A percentile compares a stretch with the other conserved stretches of the same genome.
phyloP scores from a whole-genome alignment of 1,140 invertebrate species.

The Paracyclopina nana region DNA sequence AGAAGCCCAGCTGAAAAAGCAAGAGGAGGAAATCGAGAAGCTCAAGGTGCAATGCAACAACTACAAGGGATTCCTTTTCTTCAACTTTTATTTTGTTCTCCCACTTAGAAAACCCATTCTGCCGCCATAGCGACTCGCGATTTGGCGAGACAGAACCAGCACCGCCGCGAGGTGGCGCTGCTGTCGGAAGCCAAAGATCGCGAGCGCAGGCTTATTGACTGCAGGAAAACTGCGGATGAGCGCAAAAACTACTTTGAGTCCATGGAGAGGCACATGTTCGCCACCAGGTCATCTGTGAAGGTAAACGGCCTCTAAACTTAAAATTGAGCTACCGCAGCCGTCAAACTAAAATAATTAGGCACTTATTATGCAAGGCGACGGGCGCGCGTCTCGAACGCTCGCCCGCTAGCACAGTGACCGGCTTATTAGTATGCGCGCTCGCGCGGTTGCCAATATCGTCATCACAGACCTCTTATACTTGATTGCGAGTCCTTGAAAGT shows the following conservation, averaged over 20 bases:
- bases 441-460: too few species aligned
- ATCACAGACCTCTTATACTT: too few species aligned
- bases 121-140: conserved; percentile 9
- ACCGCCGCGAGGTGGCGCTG: not conserved
- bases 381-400: too few species aligned
- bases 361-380: too few species aligned
- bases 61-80: not conserved
- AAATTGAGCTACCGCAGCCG: too few species aligned
- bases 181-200: conserved; percentile 9
- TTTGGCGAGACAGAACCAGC: conserved; percentile 12
- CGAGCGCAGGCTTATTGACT: conserved; percentile 4
- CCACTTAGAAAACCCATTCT: conserved; percentile 3
- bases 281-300: conserved; percentile 3
- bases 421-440: too few species aligned
- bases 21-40: conserved; percentile 16
- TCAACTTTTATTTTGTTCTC: not conserved
- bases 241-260: conserved; percentile 17
- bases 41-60: conserved; percentile 1
- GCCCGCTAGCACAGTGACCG: too few species aligned
- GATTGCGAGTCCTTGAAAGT: too few species aligned
- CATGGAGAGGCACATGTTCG: conserved; percentile 17
- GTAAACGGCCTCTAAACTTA: too few species aligned
- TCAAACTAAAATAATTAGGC: too few species aligned
- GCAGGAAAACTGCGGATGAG: conserved; percentile 10
- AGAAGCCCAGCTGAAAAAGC: conserved; percentile 10